phyloP scores from a whole-genome alignment of 2,113 vertebrate species.

The Pachyramphus minor region DNA sequence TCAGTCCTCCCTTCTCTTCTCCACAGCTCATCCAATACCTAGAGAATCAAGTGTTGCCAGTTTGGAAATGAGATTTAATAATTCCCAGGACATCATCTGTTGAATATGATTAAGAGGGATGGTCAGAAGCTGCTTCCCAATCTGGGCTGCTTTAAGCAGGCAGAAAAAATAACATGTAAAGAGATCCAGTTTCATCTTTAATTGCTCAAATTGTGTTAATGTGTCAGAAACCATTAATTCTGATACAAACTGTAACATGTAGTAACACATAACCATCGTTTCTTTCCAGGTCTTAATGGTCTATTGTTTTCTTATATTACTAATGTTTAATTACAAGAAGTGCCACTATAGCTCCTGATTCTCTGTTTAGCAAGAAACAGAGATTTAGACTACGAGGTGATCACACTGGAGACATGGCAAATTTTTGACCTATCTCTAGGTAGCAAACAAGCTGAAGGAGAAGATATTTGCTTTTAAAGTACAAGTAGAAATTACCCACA shows the following conservation, averaged over 20 bases:
- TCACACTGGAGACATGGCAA: not conserved
- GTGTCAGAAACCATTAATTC: conserved; percentile 12
- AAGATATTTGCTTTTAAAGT: not conserved
- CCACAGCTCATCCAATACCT: not conserved
- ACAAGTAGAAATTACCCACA: not conserved
- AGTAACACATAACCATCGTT: not conserved
- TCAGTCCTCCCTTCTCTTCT: not conserved
- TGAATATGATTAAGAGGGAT: not conserved
- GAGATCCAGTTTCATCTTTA: conserved; percentile 6
- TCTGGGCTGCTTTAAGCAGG: not conserved
- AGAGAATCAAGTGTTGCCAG: not conserved
- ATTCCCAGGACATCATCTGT: not conserved
- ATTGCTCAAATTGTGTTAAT: not conserved
- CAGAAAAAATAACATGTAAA: not conserved
- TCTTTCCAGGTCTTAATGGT: not conserved
- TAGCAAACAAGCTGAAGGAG: not conserved
- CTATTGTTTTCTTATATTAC: not conserved
- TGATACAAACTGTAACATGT: not conserved
- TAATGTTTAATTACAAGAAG: not conserved
- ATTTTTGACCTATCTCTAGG: not conserved
- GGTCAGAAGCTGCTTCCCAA: not conserved
- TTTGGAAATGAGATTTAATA: not conserved
- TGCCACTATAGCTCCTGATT: not conserved
- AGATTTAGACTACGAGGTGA: not conserved
- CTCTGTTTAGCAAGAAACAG: not conserved